Evolutionary conservation across 2,113 vertebrate species (phyloP).

Genomic region (Carlito syrichta): DNA sequence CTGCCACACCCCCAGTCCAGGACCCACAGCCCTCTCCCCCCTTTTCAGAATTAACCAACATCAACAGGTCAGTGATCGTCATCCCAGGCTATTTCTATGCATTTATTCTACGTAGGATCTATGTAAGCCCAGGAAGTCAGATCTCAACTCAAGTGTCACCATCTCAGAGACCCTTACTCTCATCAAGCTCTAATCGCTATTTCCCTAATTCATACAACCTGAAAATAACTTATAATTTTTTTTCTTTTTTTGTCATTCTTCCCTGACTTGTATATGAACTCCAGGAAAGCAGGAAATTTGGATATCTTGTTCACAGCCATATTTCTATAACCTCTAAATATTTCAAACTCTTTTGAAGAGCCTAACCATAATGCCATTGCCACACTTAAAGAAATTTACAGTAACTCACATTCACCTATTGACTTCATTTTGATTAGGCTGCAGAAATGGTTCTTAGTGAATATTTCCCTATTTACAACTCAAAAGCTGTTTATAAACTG

Average conservation of each 20-base stretch:
- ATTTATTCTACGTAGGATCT: not conserved
- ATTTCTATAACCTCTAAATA: conserved; percentile 5
- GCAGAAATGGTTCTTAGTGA: not conserved
- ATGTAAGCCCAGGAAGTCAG: not conserved
- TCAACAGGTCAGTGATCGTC: not conserved
- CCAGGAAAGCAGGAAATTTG: not conserved
- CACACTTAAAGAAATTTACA: not conserved
- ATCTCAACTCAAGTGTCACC: not conserved
- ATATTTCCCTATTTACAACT: not conserved
- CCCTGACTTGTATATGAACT: not conserved
- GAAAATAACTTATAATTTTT: not conserved
- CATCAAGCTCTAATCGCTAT: not conserved
- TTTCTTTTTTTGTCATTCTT: not conserved
- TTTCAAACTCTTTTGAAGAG: not conserved
- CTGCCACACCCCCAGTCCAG: not conserved
- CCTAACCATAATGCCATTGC: not conserved
- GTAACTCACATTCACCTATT: not conserved
- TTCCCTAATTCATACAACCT: not conserved
- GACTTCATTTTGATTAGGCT: not conserved
- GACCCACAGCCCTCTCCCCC: not conserved
- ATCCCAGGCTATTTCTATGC: not conserved
- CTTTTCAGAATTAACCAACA: not conserved
- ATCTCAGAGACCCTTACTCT: not conserved
- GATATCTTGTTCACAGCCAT: not conserved
- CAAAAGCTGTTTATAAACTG: not conserved